Evolutionary conservation across 2,113 vertebrate species (phyloP).

Genomic region (Malurus elegans): DNA sequence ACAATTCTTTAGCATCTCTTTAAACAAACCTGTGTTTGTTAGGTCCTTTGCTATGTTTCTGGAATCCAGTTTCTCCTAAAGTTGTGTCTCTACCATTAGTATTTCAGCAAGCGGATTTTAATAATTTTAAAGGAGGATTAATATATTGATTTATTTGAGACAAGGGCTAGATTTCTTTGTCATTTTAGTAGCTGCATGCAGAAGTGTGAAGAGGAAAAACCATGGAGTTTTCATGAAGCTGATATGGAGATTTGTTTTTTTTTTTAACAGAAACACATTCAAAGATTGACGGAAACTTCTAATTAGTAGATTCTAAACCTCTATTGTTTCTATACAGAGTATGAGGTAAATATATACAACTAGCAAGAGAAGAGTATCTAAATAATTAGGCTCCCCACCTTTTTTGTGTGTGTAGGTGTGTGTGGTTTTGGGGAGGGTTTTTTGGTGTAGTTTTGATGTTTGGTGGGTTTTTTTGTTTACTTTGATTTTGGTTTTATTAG

Average conservation of each 20-base stretch:
- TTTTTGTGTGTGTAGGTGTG: no score
- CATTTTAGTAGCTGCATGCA: background rate
- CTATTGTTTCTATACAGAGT: background rate
- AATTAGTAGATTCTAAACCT: background rate
- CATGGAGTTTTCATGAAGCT: background rate
- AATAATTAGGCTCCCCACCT: background rate
- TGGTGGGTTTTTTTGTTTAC: background rate
- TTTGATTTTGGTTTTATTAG: background rate
- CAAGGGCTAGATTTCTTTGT: background rate
- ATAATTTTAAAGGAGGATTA: background rate
- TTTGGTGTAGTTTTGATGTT: background rate
- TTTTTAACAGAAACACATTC: background rate
- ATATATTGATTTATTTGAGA: background rate
- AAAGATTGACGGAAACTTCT: background rate
- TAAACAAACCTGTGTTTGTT: background rate
- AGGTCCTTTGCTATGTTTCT: background rate
- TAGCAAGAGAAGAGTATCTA: background rate
- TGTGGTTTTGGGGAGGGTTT: background rate
- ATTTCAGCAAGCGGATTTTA: background rate
- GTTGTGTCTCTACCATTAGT: background rate
- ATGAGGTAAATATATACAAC: background rate
- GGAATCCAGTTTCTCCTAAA: background rate
- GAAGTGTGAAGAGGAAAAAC: background rate
- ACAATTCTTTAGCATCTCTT: background rate
- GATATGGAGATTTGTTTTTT: fast-evolving